Evolutionary conservation across 2,113 vertebrate genomes (phyloP), one percentile per base, ranked within the genome.

Genomic region (Melospiza georgiana): DNA sequence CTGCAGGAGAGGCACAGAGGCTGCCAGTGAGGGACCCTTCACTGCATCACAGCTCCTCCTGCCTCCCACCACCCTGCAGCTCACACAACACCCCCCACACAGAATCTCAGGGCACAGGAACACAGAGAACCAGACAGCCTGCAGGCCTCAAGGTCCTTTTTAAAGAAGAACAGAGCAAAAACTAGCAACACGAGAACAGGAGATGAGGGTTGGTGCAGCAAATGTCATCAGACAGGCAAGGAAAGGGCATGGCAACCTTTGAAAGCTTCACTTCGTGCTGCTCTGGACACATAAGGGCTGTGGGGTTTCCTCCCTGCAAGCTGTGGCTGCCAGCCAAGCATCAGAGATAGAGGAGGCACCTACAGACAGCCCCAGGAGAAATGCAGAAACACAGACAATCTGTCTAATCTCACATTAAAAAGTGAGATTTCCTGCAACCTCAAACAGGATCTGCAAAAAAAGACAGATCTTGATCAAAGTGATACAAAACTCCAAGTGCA

Each of bases 1-100:
- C 99, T 99, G 90, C 11, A 5, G 78, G 44, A 91, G 73, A 94
- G 62, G 59, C 63, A 55, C 16, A 69, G 46, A 18, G 43, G 41
- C 49, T 19, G n/a, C 90, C 72, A 93, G 44, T 1, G 1, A 91
- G 68, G 59, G n/a, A 48, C 15, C 23, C 21, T 39, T 9, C 31
- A 18, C n/a, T 0, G 3, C 4, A 0, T 5, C 63, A 65, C 79
- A 71, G 66, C 58, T 84, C 66, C 35, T 37, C 39, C 48, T 48
- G 74, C 63, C 55, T 43, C 52, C 85, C 76, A 83, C 75, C 67
- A 74, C 52, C 33, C 87, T 10, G 20, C 51, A 75, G 44, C 76
- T 80, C 31, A 1, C 6, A 61, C 58, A 72, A 2, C 5, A 9
- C 37, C 37, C 77, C 49, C 37, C 9, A 73, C 25, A 24, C 58